These are phyloP conservation scores for Mormyrus lacerda DNA, from an alignment of 2,113 vertebrate species.

Conservation along the genomic window DNA sequence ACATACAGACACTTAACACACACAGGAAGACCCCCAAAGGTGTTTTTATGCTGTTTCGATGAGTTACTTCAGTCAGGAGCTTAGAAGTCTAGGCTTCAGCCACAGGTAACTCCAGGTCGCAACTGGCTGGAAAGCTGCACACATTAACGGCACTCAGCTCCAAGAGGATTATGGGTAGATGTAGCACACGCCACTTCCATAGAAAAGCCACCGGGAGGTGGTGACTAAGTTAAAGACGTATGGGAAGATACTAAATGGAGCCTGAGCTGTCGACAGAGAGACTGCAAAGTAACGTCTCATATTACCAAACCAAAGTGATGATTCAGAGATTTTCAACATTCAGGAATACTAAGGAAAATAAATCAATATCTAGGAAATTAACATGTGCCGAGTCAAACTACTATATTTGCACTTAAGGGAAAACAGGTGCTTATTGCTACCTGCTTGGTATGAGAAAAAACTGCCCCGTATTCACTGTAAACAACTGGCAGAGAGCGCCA, in stretches of 20 bases:
- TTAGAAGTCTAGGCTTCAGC: not conserved
- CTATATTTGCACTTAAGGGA: not conserved
- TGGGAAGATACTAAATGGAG: not conserved
- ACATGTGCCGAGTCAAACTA: not conserved
- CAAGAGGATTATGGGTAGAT: not conserved
- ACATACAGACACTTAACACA: not conserved
- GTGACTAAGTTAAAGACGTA: not conserved
- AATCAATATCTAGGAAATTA: not conserved
- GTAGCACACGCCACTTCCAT: not conserved
- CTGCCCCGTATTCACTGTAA: not conserved
- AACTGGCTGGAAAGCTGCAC: not conserved
- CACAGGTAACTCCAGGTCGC: not conserved
- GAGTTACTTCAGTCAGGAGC: not conserved
- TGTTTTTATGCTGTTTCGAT: not conserved
- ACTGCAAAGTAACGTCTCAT: not conserved
- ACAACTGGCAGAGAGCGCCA: not conserved
- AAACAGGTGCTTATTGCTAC: not conserved
- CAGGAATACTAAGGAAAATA: not conserved
- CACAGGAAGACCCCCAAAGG: not conserved
- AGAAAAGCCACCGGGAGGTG: not conserved
- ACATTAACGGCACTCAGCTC: not conserved
- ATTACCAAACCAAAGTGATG: not conserved
- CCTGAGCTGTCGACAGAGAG: not conserved
- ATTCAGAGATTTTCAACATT: not conserved
- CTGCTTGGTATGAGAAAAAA: not conserved